Conservation (phyloP, 2,888 invertebrate species). For the Schrankia costaestrigalis region DNA sequence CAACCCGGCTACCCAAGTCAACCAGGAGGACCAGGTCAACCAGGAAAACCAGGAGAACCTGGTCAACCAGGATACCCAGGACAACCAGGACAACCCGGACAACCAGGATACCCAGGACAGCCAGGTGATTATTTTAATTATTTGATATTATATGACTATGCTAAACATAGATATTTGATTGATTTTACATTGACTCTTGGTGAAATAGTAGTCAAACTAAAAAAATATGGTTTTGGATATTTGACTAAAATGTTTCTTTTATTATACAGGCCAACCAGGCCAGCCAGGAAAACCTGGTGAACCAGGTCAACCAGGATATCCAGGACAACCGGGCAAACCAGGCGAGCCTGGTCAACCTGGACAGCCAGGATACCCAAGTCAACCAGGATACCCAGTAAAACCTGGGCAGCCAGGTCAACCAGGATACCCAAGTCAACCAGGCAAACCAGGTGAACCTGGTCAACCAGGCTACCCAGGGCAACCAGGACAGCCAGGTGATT, state of each 20-base stretch:
- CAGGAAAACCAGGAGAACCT: constrained; percentile 17
- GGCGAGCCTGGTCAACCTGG: constrained; percentile 1
- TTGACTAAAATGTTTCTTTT: too few species aligned
- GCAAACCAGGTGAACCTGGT: not conserved
- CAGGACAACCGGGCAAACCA: constrained; percentile 18
- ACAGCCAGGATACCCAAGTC: not conserved
- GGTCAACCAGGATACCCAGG: constrained; percentile 7
- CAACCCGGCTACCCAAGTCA: constrained; percentile 17
- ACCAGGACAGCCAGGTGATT: constrained; percentile 24
- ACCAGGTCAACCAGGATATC: constrained; percentile 35
- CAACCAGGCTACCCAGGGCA: constrained; percentile 34
- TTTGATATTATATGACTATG: not conserved
- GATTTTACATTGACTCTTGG: too few species aligned
- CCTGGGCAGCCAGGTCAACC: constrained; percentile 2
- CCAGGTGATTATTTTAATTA: constrained; percentile 22
- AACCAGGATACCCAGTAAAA: not conserved
- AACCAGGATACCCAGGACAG: constrained; percentile 24
- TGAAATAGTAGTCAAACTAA: too few species aligned
- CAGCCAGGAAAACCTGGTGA: constrained; percentile 48
- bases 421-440: not conserved
- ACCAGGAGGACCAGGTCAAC: constrained; percentile 21
- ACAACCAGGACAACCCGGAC: constrained; percentile 4
- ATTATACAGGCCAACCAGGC: constrained; percentile 57
- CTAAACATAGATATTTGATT: too few species aligned
- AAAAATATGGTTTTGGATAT: too few species aligned